These are phyloP conservation scores for Pseudopipra pipra DNA, from an alignment of 2,113 vertebrate species.

Conservation along the genomic window DNA sequence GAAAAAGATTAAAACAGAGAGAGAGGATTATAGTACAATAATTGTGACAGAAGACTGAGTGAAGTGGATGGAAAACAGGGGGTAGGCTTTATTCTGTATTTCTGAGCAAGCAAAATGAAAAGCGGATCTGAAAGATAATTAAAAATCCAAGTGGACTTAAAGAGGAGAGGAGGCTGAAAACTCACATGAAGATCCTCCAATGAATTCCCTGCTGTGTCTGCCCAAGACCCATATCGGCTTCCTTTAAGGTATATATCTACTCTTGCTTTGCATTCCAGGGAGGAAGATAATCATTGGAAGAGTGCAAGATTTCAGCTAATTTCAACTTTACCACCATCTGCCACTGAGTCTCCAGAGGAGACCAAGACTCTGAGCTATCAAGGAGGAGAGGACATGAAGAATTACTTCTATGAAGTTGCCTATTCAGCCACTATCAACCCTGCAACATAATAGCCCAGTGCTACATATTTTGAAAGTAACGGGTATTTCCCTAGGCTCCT, in stretches of 20 bases:
- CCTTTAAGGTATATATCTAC: not conserved
- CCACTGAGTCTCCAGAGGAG: constrained; percentile 7
- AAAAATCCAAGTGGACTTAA: constrained; percentile 40
- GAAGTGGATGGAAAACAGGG: constrained; percentile 52
- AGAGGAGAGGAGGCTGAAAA: constrained; percentile 19
- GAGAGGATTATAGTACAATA: constrained; percentile 60
- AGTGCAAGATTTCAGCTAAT: constrained; percentile 23
- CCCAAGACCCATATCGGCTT: not conserved
- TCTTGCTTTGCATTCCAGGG: not conserved
- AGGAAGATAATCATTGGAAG: constrained; percentile 2
- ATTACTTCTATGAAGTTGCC: not conserved
- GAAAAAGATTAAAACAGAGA: constrained; percentile 63
- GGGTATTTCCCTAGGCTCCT: not conserved
- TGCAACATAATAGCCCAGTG: not conserved
- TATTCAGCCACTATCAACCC: not conserved
- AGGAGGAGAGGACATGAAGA: constrained; percentile 1
- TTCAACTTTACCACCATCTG: constrained; percentile 47
- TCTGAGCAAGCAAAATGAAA: constrained; percentile 43
- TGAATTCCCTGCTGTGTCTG: not conserved
- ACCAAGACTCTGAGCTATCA: constrained; percentile 11
- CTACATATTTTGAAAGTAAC: not conserved
- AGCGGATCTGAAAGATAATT: constrained; percentile 48
- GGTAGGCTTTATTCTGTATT: constrained; percentile 37
- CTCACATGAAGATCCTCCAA: not conserved
- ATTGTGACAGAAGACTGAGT: constrained; percentile 24